Conservation (phyloP, 92 coral and sea anemone species). For the Micromussa lordhowensis region DNA sequence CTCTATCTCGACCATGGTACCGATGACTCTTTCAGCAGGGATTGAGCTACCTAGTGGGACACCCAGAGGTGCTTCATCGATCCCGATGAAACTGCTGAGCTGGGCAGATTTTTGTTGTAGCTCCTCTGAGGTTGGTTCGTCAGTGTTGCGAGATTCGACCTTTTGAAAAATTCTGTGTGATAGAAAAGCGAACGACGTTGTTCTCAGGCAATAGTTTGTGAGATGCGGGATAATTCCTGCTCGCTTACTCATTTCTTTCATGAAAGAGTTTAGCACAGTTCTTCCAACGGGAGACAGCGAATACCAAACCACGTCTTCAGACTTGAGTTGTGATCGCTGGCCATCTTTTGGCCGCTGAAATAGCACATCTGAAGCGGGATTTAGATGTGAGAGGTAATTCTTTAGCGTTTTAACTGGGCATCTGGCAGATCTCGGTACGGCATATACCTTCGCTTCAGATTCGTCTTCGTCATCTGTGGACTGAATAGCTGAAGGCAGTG, state of each 20-base stretch:
- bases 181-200: conserved; percentile 5
- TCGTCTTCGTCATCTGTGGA: neutral
- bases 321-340: neutral
- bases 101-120: neutral
- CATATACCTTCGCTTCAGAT: conserved; percentile 18
- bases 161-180: neutral
- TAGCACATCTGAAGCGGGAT: conserved; percentile 48
- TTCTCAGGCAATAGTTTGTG: conserved; percentile 14
- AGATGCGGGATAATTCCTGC: conserved; percentile 11
- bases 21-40: conserved; percentile 2
- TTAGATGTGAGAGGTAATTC: conserved; percentile 49
- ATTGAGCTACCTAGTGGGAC: neutral
- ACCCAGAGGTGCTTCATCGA: neutral
- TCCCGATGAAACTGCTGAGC: neutral
- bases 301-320: conserved; percentile 3
- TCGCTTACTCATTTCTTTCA: conserved; percentile 13
- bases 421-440: neutral
- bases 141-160: neutral
- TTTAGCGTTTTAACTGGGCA: conserved; percentile 26
- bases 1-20: conserved; percentile 10
- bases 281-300: neutral
- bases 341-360: conserved; percentile 9
- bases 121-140: neutral
- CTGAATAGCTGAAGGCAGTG: conserved; percentile 4
- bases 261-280: neutral